Evolutionary conservation across 1,140 invertebrate genomes (phyloP).

Genomic region (Drosophila parvula): DNA sequence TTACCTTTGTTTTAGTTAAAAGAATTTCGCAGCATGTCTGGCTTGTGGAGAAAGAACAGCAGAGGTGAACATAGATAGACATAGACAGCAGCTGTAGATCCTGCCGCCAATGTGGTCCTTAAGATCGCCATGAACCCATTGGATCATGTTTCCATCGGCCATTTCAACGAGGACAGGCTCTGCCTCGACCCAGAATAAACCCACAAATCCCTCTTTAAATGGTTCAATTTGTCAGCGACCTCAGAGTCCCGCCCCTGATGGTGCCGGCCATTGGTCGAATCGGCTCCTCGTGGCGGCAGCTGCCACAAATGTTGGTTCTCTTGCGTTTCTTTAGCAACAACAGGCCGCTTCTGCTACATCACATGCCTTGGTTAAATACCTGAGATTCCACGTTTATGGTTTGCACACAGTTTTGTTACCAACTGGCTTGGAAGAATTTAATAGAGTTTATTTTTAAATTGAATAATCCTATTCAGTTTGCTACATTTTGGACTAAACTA

Average conservation of each 20-base stretch:
- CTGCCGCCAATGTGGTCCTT: too few species aligned
- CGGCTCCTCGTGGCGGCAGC: conserved; percentile 58
- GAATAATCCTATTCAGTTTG: too few species aligned
- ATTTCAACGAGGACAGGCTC: conserved; percentile 12
- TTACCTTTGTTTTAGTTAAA: too few species aligned
- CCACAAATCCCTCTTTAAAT: conserved; percentile 59
- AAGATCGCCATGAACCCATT: neutral
- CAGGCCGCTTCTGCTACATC: neutral
- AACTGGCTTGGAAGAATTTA: too few species aligned
- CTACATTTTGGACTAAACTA: neutral
- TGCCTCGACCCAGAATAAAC: conserved; percentile 10
- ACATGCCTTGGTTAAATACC: neutral
- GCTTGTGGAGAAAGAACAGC: too few species aligned
- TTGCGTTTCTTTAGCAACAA: neutral
- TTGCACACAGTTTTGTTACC: too few species aligned
- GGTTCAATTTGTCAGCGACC: conserved; percentile 63
- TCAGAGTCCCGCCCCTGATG: conserved; percentile 38
- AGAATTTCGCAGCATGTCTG: too few species aligned
- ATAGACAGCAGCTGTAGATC: too few species aligned
- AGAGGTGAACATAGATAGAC: too few species aligned
- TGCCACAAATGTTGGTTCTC: conserved; percentile 60
- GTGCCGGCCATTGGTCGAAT: conserved; percentile 30
- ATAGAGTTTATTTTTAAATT: too few species aligned
- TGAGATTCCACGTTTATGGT: neutral
- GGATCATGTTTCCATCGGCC: neutral